Evolutionary conservation across 2,113 vertebrate species (phyloP).

Genomic region (Ranitomeya imitator): DNA sequence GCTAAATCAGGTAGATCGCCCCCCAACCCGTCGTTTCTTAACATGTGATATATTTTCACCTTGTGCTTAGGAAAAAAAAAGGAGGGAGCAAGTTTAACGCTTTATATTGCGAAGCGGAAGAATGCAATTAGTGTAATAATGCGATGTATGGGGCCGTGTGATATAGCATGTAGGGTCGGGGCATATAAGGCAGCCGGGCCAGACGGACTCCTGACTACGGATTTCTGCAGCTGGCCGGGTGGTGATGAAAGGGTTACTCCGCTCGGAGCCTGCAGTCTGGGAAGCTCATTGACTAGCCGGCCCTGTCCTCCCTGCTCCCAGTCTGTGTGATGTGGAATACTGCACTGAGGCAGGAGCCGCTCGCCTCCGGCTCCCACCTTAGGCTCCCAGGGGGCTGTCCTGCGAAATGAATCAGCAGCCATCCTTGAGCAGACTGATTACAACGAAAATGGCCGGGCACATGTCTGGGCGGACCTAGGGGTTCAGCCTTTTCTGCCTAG

Average conservation of each 20-base stretch:
- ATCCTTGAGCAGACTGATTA: conserved; percentile 82
- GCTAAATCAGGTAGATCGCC: conserved; percentile 82
- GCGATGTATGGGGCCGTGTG: background rate
- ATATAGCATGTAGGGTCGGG: too few relatives aligned
- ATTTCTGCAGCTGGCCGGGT: background rate
- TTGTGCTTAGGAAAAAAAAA: conserved; percentile 53
- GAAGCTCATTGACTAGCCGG: conserved; percentile 47
- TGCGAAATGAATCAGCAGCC: conserved; percentile 86
- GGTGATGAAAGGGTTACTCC: conserved; percentile 22
- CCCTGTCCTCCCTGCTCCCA: conserved; percentile 33
- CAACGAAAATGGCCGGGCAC: conserved; percentile 84
- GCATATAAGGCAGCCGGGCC: too few relatives aligned
- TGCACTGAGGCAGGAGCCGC: conserved; percentile 71
- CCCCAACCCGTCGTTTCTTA: conserved; percentile 73
- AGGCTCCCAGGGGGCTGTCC: conserved; percentile 78
- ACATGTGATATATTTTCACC: conserved; percentile 61
- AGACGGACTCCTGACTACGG: too few relatives aligned
- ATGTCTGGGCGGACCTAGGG: conserved; percentile 79
- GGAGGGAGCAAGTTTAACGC: background rate
- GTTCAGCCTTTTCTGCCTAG: conserved; percentile 77
- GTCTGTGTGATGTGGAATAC: conserved; percentile 67
- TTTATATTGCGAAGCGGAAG: background rate
- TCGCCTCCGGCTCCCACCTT: conserved; percentile 76
- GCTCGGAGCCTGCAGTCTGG: conserved; percentile 31
- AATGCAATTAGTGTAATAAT: background rate